Conservation (phyloP, 1,140 invertebrate genomes). For the Sminthurides bifidus region DNA sequence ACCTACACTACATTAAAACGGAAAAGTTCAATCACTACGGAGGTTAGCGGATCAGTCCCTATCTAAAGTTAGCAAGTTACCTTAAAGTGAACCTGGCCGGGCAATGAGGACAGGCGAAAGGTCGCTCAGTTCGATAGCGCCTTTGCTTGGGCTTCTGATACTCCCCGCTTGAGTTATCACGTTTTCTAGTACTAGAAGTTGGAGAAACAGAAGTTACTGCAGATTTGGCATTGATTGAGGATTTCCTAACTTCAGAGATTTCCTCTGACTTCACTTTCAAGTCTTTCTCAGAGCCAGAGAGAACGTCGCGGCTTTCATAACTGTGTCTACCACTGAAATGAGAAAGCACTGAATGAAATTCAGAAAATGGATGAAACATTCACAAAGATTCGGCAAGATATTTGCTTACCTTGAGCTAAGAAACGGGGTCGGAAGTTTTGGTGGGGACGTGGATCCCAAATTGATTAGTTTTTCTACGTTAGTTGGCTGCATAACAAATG, state of each 20-base stretch:
- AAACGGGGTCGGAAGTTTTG: slow-evolving; percentile 14
- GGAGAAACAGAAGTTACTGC: slow-evolving; percentile 14
- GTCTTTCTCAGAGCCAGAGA: slow-evolving; percentile 1
- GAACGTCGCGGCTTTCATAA: slow-evolving; percentile 13
- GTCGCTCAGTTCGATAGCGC: slow-evolving; percentile 77
- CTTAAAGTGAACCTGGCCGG: slow-evolving; percentile 74
- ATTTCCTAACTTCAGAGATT: slow-evolving; percentile 1
- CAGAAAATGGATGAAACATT: not conserved
- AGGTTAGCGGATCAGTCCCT: not conserved
- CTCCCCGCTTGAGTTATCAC: slow-evolving; percentile 54
- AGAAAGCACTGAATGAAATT: not conserved
- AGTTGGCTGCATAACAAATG: slow-evolving; percentile 16
- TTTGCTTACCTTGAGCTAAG: slow-evolving; percentile 3
- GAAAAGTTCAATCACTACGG: not conserved
- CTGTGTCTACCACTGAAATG: slow-evolving; percentile 13
- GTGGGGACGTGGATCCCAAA: slow-evolving; percentile 14
- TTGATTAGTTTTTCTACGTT: slow-evolving; percentile 19
- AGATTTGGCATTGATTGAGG: slow-evolving; percentile 8
- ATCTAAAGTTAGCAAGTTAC: not conserved
- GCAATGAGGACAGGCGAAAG: slow-evolving; percentile 78
- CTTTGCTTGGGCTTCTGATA: slow-evolving; percentile 83
- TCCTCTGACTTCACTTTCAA: slow-evolving; percentile 2
- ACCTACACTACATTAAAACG: no score
- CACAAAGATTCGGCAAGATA: not conserved
- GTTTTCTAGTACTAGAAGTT: slow-evolving; percentile 11